Conservation (phyloP, 2,888 invertebrate species). For the Acronicta leporina region DNA sequence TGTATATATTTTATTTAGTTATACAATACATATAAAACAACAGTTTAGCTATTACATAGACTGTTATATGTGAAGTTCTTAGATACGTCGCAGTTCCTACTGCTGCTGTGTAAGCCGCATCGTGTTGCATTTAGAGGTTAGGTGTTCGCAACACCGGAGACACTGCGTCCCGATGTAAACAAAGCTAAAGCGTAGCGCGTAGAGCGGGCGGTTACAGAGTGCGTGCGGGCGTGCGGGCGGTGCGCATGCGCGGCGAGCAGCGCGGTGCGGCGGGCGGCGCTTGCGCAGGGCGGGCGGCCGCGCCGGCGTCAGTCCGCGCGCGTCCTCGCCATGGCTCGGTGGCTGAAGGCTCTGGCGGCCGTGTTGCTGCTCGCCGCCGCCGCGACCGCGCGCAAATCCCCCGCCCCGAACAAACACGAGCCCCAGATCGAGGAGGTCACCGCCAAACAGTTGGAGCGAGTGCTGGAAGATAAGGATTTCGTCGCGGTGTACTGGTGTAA, state of each 20-base stretch:
- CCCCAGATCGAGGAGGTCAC: constrained; percentile 98
- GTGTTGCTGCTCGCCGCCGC: constrained; percentile 88
- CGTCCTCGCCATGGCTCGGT: constrained; percentile 88
- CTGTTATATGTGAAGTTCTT: too few relatives aligned
- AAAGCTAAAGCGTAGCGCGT: constrained; percentile 46
- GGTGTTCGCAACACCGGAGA: constrained; percentile 28
- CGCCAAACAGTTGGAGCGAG: constrained; percentile 96
- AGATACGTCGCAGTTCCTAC: too few relatives aligned
- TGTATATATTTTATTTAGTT: too few relatives aligned
- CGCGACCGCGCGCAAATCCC: constrained; percentile 85
- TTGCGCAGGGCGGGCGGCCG: constrained; percentile 70
- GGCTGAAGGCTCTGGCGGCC: constrained; percentile 85
- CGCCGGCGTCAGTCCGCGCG: constrained; percentile 84
- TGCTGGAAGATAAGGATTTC: constrained; percentile 97
- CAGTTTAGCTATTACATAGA: too few relatives aligned
- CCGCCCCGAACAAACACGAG: constrained; percentile 82
- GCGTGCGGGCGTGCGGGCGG: constrained; percentile 17
- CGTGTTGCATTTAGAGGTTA: constrained; percentile 45
- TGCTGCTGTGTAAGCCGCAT: neutral
- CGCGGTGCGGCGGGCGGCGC: constrained; percentile 61
- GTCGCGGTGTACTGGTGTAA: constrained; percentile 99
- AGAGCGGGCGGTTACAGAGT: constrained; percentile 33
- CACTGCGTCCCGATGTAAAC: constrained; percentile 68
- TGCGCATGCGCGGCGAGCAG: constrained; percentile 62
- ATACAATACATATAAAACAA: too few relatives aligned